phyloP scores from a whole-genome alignment of 2,888 invertebrate species.

The Mesoligia furuncula region DNA sequence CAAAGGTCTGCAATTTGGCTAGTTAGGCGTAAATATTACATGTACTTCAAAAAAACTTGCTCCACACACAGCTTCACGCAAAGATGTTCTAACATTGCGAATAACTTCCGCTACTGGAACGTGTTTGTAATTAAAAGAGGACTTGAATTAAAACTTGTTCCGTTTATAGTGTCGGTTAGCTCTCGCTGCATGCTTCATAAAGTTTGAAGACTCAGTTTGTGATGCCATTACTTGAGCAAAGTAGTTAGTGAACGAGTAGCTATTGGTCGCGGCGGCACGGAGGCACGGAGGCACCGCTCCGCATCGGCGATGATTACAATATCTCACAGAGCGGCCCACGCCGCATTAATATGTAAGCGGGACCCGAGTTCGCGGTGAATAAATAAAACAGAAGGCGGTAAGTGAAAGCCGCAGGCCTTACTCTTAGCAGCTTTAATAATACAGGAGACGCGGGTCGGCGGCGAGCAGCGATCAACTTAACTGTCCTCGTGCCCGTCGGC shows the following conservation, averaged over 20 bases:
- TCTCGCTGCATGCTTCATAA: background rate
- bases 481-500: slow-evolving; percentile 4
- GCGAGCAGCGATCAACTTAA: slow-evolving; percentile 30
- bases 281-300: background rate
- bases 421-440: slow-evolving; percentile 67
- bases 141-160: slow-evolving; percentile 3
- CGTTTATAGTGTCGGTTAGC: background rate
- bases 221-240: background rate
- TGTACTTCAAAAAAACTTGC: slow-evolving; percentile 19
- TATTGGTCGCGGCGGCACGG: background rate
- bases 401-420: slow-evolving; percentile 70
- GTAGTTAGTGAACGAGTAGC: background rate
- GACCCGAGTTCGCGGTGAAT: slow-evolving; percentile 59
- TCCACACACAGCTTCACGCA: background rate
- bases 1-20: slow-evolving; percentile 39
- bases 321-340: slow-evolving; percentile 48
- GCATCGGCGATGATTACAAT: slow-evolving; percentile 44
- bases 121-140: background rate
- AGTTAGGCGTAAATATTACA: slow-evolving; percentile 47
- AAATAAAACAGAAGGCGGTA: slow-evolving; percentile 69
- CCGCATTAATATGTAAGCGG: slow-evolving; percentile 63
- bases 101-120: background rate
- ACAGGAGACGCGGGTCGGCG: slow-evolving; percentile 43
- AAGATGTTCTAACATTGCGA: slow-evolving; percentile 3
- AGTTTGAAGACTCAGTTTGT: background rate